Evolutionary conservation across 92 coral and sea anemone species (phyloP).

Genomic region (Blastomussa wellsi): DNA sequence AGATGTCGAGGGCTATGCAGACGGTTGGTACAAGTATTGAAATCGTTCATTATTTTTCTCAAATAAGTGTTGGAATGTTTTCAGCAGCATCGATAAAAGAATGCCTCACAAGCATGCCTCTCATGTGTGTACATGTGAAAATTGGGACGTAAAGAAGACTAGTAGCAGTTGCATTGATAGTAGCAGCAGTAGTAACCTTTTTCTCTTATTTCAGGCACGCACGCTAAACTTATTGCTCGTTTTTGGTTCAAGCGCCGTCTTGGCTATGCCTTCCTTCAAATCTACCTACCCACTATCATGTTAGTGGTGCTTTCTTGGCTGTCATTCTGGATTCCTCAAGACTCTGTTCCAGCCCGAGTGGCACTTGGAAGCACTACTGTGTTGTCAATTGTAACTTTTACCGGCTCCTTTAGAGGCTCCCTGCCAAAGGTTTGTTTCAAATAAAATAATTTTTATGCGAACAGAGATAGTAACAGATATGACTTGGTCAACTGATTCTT

Average conservation of each 20-base stretch:
- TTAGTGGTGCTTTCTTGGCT: conserved; percentile 42
- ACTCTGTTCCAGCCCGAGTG: conserved; percentile 37
- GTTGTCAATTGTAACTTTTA: conserved; percentile 38
- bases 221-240: conserved; percentile 31
- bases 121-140: neutral
- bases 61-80: neutral
- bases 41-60: neutral
- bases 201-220: neutral
- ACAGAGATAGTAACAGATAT: neutral
- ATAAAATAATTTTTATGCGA: neutral
- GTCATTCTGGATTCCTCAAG: conserved; percentile 41
- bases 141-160: too few relatives aligned
- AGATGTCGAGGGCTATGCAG: neutral
- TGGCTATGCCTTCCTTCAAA: conserved; percentile 34
- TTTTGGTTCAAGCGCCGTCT: conserved; percentile 51
- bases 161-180: too few relatives aligned
- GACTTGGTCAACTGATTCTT: neutral
- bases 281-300: conserved; percentile 39
- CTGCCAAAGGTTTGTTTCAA: conserved; percentile 42
- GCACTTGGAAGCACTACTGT: conserved; percentile 48
- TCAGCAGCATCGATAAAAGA: too few relatives aligned
- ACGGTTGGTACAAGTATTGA: neutral
- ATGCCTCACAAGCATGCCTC: too few relatives aligned
- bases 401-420: conserved; percentile 32
- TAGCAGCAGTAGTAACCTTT: too few relatives aligned